These are phyloP conservation scores for Dryococelus australis DNA, from an alignment of 2,888 invertebrate genomes.

Conservation along the genomic window DNA sequence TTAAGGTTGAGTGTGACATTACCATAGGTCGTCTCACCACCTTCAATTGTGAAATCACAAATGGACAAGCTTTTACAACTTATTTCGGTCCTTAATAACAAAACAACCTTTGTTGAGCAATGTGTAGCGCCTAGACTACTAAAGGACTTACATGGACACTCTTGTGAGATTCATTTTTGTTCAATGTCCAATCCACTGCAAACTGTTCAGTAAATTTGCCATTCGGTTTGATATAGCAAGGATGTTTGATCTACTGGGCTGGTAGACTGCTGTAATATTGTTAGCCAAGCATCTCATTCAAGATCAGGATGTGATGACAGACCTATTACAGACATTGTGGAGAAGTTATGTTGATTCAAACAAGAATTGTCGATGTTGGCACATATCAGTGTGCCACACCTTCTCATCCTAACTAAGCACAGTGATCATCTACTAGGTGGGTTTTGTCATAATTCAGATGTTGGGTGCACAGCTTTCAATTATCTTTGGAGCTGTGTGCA, in stretches of 20 bases:
- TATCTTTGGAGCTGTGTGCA: not conserved
- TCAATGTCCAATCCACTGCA: not conserved
- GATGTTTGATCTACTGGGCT: not conserved
- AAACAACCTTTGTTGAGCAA: too few relatives aligned
- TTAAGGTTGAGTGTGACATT: too few relatives aligned
- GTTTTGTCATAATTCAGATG: not conserved
- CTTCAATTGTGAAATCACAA: too few relatives aligned
- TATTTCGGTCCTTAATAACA: too few relatives aligned
- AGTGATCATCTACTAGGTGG: not conserved
- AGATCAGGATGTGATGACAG: not conserved
- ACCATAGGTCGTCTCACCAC: too few relatives aligned
- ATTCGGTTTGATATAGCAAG: not conserved
- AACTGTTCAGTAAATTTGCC: not conserved
- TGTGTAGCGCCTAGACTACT: too few relatives aligned
- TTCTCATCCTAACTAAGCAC: not conserved
- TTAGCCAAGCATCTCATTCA: not conserved
- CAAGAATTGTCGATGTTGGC: not conserved
- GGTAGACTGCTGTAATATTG: not conserved
- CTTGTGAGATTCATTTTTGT: not conserved
- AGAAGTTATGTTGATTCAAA: not conserved
- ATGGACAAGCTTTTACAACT: too few relatives aligned
- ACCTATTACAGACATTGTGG: not conserved
- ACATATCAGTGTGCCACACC: not conserved
- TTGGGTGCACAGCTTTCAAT: not conserved
- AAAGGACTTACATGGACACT: not conserved